A percentile compares a stretch with the other conserved stretches of the same genome.
These are phyloP conservation scores for Arge pagana DNA, from an alignment of 2,888 invertebrate genomes.

Conservation along the genomic window DNA sequence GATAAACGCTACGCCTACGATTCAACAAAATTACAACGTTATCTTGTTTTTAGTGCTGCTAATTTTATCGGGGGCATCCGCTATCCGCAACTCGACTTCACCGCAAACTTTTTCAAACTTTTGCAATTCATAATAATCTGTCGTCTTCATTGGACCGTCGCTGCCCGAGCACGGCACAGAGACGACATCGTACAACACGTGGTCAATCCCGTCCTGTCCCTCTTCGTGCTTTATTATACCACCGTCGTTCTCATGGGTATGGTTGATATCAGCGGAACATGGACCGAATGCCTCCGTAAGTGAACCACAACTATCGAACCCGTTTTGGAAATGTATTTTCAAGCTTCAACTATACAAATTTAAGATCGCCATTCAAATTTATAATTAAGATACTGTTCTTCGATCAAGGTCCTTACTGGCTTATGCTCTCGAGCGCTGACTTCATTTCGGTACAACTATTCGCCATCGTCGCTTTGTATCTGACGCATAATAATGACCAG, in stretches of 20 bases:
- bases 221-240: conserved; percentile 58
- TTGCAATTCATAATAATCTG: conserved; percentile 60
- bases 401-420: conserved; percentile 62
- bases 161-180: conserved; percentile 57
- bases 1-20: not conserved
- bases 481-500: conserved; percentile 50
- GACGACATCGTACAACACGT: conserved; percentile 55
- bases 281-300: conserved; percentile 61
- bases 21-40: not conserved
- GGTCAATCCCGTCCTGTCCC: conserved; percentile 57
- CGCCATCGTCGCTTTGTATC: conserved; percentile 59
- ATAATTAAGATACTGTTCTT: not conserved
- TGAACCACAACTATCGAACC: conserved; percentile 20
- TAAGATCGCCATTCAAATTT: not conserved
- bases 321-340: not conserved
- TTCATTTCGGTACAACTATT: conserved; percentile 60
- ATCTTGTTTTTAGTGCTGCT: conserved; percentile 51
- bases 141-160: conserved; percentile 61
- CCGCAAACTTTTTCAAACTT: conserved; percentile 59
- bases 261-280: conserved; percentile 56
- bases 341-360: not conserved
- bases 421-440: conserved; percentile 60
- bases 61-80: conserved; percentile 56
- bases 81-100: conserved; percentile 59
- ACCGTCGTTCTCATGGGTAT: conserved; percentile 59